phyloP scores from a whole-genome alignment of 2,113 vertebrate genomes.

The Smithornis capensis region DNA sequence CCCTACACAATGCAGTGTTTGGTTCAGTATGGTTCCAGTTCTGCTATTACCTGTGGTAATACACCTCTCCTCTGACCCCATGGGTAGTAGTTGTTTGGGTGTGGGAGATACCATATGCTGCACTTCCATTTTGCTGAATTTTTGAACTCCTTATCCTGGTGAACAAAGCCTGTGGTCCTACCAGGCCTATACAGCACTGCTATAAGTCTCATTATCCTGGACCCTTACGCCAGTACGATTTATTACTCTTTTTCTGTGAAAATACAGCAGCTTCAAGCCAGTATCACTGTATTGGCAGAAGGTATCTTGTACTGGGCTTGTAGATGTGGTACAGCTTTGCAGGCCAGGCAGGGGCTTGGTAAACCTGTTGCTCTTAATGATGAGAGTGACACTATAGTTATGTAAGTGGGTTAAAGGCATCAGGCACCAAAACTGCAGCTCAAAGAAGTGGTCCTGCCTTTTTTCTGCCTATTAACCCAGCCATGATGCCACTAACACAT shows the following conservation, averaged over 20 bases:
- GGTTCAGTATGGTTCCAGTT: background rate
- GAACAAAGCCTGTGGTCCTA: background rate
- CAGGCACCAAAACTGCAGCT: background rate
- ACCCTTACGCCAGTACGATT: background rate
- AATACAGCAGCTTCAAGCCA: background rate
- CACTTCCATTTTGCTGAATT: background rate
- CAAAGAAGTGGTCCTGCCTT: background rate
- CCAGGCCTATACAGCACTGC: background rate
- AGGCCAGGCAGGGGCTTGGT: background rate
- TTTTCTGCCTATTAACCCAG: background rate
- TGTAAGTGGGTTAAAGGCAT: background rate
- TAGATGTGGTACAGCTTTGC: background rate
- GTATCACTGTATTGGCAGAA: background rate
- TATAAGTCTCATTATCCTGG: background rate
- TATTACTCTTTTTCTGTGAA: background rate
- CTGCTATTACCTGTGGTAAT: background rate
- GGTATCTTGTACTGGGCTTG: background rate
- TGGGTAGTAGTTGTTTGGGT: background rate
- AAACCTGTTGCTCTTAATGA: background rate
- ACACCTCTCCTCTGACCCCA: background rate
- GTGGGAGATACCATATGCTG: background rate
- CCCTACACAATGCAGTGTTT: background rate
- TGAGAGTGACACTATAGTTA: background rate
- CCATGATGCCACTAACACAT: background rate
- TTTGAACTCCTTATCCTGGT: background rate